Percentiles rank a stretch among this genome's conserved stretches.
Conservation (phyloP, 2,888 invertebrate species). For the Patella caerulea region DNA sequence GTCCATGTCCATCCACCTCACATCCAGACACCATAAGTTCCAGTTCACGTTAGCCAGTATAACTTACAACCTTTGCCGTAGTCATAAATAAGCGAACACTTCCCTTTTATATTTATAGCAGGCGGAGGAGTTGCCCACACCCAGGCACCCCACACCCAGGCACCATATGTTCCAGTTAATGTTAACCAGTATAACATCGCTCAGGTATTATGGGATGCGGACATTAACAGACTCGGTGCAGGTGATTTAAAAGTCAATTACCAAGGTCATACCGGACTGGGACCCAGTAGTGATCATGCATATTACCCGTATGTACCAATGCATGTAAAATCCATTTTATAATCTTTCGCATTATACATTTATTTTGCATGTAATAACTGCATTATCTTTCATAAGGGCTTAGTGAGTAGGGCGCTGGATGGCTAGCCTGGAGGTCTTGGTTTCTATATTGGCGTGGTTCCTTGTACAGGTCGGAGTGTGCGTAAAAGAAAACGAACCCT, state of each 20-base stretch:
- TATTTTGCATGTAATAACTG: too few species aligned
- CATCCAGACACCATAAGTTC: not conserved
- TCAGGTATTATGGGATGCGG: conserved; percentile 1
- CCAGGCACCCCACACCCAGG: not conserved
- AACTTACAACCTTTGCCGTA: not conserved
- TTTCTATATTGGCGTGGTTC: too few species aligned
- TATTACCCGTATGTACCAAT: not conserved
- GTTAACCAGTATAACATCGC: not conserved
- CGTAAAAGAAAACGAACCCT: too few species aligned
- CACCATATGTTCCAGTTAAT: not conserved
- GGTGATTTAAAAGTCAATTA: conserved; percentile 25
- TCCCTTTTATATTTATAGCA: not conserved
- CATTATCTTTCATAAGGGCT: not conserved
- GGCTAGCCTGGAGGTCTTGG: too few species aligned
- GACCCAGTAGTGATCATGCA: conserved; percentile 34
- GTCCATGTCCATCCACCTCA: not conserved
- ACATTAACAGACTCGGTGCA: not conserved
- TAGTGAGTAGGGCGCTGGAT: not conserved
- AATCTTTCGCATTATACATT: not conserved
- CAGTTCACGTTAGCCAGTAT: not conserved
- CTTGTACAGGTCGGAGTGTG: too few species aligned
- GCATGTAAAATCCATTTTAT: too few species aligned
- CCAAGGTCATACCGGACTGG: conserved; percentile 27
- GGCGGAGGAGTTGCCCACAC: not conserved
- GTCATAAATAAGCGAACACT: too few species aligned